Base-by-base conservation (phyloP, 2,888 invertebrate genomes). In the Dryococelus australis region DNA sequence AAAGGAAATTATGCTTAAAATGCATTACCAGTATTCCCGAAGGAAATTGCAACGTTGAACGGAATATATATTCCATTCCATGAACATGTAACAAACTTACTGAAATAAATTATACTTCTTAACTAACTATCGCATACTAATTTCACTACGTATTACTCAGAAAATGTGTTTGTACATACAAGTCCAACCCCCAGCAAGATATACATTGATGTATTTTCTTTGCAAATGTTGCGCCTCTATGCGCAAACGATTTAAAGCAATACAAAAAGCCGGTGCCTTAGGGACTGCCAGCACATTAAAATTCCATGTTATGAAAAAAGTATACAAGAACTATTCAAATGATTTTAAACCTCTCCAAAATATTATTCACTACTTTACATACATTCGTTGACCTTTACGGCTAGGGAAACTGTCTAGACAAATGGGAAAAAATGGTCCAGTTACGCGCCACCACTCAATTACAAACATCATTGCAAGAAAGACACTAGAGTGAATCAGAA, bases 401-500 rank as follows among this genome's bases (percentile, higher is more conserved):
- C 65, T 65, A n/a, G 24, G 65, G n/a, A 65, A 65, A 51, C 51
- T n/a, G 1, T 65, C 20, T 65, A 65, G n/a, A 65, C 24, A 65
- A 65, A 65, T 65, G n/a, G 65, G n/a, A 20, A 65, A 8, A 65
- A 65, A 47, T 20, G 20, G 20, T 65, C 65, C 65, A 65, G 20
- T 65, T 65, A 65, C 65, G 24, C 65, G 20, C 16, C 65, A n/a
- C 65, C 65, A 65, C 65, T n/a, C 65, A 65, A 65, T 8, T 65
- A 65, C 65, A 81, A 83, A 65, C 87, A 43, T 85, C 86, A 85
- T 85, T 85, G 87, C 88, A 87, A 88, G 88, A 88, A 88, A 88
- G 88, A 88, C 88, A 88, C 88, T 88, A 88, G 88, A 88, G 88
- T 88, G 88, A 88, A 86, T 87, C 80, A 88, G 85, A 87, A 88